These are phyloP conservation scores for Silurus meridionalis DNA, from an alignment of 2,113 vertebrate species.

Conservation along the genomic window DNA sequence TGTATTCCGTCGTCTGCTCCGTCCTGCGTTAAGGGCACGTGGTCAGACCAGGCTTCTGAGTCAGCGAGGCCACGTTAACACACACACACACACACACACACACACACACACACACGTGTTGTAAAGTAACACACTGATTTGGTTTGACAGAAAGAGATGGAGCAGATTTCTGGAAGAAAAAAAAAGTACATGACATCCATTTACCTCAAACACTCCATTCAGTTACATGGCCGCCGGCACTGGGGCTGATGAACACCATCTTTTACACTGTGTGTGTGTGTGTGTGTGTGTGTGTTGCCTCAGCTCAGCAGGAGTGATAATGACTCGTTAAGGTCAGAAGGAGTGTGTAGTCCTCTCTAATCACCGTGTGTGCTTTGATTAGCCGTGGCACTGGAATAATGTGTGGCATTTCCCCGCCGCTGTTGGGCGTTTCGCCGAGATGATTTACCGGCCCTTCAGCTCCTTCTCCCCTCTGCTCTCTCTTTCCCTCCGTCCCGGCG, in stretches of 20 bases:
- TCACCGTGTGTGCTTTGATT: slow-evolving; percentile 68
- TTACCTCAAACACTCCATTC: slow-evolving; percentile 16
- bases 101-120: background rate
- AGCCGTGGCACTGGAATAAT: slow-evolving; percentile 64
- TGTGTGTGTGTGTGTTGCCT: slow-evolving; percentile 22
- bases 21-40: too few relatives aligned
- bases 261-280: slow-evolving; percentile 52
- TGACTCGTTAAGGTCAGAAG: slow-evolving; percentile 63
- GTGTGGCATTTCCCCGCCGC: slow-evolving; percentile 67
- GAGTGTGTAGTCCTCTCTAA: slow-evolving; percentile 58
- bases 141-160: slow-evolving; percentile 15
- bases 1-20: too few relatives aligned
- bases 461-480: slow-evolving; percentile 48
- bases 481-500: slow-evolving; percentile 58
- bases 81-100: too few relatives aligned
- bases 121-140: background rate
- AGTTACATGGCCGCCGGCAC: slow-evolving; percentile 29
- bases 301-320: slow-evolving; percentile 51
- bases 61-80: background rate
- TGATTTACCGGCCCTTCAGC: slow-evolving; percentile 68
- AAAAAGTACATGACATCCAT: slow-evolving; percentile 26
- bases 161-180: background rate
- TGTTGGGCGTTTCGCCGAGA: slow-evolving; percentile 59
- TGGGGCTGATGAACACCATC: slow-evolving; percentile 50
- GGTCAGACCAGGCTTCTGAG: background rate